phyloP scores from a whole-genome alignment of 2,113 vertebrate species.

The Podiceps cristatus region DNA sequence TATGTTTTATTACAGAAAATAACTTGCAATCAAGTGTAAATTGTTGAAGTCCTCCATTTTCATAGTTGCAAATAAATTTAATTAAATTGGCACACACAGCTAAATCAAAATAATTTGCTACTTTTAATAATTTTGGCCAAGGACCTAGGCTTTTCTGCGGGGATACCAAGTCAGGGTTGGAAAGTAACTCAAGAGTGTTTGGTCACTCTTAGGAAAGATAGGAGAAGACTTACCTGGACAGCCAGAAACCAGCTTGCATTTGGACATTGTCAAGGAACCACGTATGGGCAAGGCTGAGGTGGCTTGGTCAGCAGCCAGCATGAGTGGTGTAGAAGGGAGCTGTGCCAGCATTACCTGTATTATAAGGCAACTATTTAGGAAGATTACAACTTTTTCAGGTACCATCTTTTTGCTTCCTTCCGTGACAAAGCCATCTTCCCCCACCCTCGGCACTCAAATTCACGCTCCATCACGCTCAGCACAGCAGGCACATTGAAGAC shows the following conservation, averaged over 20 bases:
- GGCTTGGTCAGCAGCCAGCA: neutral
- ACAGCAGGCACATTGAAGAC: too few species aligned
- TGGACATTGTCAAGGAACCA: neutral
- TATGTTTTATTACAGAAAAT: neutral
- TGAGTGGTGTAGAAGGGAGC: neutral
- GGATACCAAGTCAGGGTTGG: neutral
- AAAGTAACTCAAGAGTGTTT: neutral
- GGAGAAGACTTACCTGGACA: neutral
- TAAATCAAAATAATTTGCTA: neutral
- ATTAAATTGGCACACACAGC: neutral
- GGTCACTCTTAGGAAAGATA: neutral
- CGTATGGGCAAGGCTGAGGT: neutral
- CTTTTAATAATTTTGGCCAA: neutral
- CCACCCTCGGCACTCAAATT: neutral
- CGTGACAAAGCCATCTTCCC: neutral
- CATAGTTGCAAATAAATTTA: neutral
- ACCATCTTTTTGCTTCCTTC: neutral
- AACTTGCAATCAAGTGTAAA: neutral
- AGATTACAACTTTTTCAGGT: neutral
- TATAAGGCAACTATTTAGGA: neutral
- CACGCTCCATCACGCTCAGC: neutral
- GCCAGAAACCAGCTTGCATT: neutral
- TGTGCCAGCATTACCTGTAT: neutral
- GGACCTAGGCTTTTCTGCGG: neutral
- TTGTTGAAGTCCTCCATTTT: neutral